Base-by-base conservation (phyloP, 2,113 vertebrate species). In the Sinocyclocheilus grahami region DNA sequence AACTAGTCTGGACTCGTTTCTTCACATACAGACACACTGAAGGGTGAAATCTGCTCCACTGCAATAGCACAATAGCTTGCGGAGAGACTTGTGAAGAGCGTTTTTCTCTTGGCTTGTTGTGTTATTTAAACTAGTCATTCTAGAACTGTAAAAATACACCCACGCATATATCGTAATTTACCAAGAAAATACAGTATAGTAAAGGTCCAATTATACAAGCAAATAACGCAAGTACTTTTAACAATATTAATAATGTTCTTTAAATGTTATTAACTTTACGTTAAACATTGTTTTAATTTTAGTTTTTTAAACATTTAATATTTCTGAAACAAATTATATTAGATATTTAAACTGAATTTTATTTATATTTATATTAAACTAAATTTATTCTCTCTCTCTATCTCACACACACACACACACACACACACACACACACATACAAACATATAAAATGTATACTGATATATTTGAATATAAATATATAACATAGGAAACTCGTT, bases 1-100 rank as follows among this genome's bases (percentile, higher is more conserved):
- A 69, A 67, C 75, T 18, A 69, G 84, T 11, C 63, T 55, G 18
- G 48, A 85, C 84, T 39, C 3, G 84, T 27, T 76, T 71, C 46
- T 33, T 33, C 46, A 48, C 42, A 58, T 60, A 37, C 33, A 51
- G 39, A 67, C 60, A 82, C 37, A 65, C 13, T 20, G 7, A 18
- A 48, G 60, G 9, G n/a, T 39, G 62, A 80, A 39, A 14, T 24
- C 13, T 67, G 60, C 16, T 11, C 0, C 5, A 78, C 30, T 12
- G 51, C 18, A 33, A 13, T n/a, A 16, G 1, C 10, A 83, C 83
- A 88, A 12, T 78, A 55, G 84, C 53, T 58, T n/a, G 10, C 3
- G 16, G 14, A 58, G 30, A 51, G 12, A 13, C 42, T 33, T 24
- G 42, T 46, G 13, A 46, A 76, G 9, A 60, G 10, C 2, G 14